phyloP scores from a whole-genome alignment of 2,797 vertebrate species.

The Oreortyx pictus region DNA sequence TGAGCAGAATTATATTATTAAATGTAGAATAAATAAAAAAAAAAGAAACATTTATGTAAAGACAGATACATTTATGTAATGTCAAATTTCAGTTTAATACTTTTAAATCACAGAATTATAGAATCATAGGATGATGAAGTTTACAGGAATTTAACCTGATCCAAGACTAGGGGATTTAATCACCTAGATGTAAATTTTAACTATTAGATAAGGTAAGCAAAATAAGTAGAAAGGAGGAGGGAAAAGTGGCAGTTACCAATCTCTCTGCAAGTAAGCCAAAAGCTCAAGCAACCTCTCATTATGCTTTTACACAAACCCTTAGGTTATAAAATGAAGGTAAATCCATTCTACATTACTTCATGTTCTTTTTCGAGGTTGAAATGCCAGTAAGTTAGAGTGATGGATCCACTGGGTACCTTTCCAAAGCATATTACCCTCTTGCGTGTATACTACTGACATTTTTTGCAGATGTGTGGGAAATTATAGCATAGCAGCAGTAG shows the following conservation, averaged over 20 bases:
- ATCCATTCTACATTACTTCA: constrained; percentile 15
- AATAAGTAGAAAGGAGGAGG: background rate
- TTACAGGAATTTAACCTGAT: background rate
- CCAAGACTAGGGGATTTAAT: background rate
- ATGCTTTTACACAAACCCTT: constrained; percentile 19
- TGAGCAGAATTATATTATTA: background rate
- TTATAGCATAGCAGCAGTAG: background rate
- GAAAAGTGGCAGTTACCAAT: background rate
- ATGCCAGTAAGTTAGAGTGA: constrained; percentile 22
- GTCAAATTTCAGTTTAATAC: background rate
- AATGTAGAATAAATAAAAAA: background rate
- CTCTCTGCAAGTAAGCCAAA: constrained; percentile 7
- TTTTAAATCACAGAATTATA: background rate
- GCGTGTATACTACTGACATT: background rate
- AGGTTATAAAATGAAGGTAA: constrained; percentile 12
- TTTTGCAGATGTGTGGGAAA: constrained; percentile 16
- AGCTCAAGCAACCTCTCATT: background rate
- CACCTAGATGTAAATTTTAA: background rate
- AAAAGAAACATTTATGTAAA: background rate
- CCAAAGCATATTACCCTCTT: background rate
- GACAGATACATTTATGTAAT: background rate
- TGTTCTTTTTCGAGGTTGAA: background rate
- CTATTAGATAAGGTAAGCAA: background rate
- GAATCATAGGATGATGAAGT: background rate
- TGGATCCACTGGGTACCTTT: constrained; percentile 20